A percentile compares a stretch with the other conserved stretches of the same genome.
phyloP scores from a whole-genome alignment of 2,797 vertebrate genomes.

The Champsocephalus gunnari region DNA sequence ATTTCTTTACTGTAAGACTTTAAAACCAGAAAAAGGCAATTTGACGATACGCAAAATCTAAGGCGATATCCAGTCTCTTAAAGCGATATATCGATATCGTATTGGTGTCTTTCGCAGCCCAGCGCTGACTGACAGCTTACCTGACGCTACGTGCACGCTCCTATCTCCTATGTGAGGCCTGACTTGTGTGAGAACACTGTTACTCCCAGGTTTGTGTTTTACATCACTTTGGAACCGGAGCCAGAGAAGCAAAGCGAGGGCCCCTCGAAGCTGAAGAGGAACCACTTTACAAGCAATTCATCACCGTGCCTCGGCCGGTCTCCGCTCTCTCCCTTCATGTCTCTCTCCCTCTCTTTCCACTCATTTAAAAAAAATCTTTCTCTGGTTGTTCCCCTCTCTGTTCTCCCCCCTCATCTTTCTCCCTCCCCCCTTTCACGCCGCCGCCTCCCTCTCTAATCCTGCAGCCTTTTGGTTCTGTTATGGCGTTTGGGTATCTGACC shows the following conservation, averaged over 20 bases:
- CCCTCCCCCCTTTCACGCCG: conserved; percentile 74
- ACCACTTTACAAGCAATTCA: conserved; percentile 79
- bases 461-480: conserved; percentile 88
- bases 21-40: no score
- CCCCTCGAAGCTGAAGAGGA: conserved; percentile 74
- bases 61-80: no score
- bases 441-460: conserved; percentile 89
- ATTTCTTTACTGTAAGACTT: no score
- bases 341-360: conserved; percentile 63
- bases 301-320: conserved; percentile 72
- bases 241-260: conserved; percentile 48
- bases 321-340: conserved; percentile 51
- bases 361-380: conserved; percentile 8
- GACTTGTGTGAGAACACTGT: conserved; percentile 36
- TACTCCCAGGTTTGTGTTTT: conserved; percentile 43
- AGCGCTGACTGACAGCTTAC: neutral
- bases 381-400: conserved; percentile 19
- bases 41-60: no score
- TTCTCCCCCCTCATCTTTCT: conserved; percentile 8
- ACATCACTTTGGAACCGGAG: conserved; percentile 40
- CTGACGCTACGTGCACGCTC: conserved; percentile 1
- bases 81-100: no score
- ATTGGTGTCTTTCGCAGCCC: no score
- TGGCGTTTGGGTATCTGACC: conserved; percentile 92
- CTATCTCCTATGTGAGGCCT: conserved; percentile 18